Conservation (phyloP, 2,113 vertebrate species). For the Colinus virginianus region DNA sequence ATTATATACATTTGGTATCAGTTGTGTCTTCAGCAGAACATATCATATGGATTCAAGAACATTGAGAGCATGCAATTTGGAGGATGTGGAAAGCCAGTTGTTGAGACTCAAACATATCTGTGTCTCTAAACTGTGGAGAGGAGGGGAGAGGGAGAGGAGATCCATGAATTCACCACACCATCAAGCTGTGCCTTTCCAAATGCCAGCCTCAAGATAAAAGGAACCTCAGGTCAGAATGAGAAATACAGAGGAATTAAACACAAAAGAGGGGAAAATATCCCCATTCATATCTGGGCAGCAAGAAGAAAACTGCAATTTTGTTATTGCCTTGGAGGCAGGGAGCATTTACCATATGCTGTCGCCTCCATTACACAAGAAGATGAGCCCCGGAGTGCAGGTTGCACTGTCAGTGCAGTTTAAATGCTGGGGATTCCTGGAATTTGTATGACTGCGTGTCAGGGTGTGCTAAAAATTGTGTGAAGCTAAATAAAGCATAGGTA, state of each 20-base stretch:
- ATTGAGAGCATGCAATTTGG: not conserved
- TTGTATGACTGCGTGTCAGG: not conserved
- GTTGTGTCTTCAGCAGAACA: not conserved
- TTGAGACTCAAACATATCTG: not conserved
- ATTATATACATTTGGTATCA: not conserved
- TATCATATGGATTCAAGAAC: not conserved
- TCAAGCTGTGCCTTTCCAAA: constrained; percentile 11
- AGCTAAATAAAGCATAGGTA: not conserved
- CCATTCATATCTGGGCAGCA: constrained; percentile 9
- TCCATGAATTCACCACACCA: not conserved
- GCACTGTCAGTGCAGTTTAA: not conserved
- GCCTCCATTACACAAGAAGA: not conserved
- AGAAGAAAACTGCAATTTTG: not conserved
- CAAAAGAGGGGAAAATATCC: not conserved
- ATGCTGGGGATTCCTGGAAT: not conserved
- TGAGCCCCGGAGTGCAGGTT: not conserved
- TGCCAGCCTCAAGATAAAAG: not conserved
- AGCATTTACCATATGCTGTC: constrained; percentile 1
- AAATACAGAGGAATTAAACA: constrained; percentile 12
- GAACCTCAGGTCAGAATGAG: not conserved
- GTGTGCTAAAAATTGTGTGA: not conserved
- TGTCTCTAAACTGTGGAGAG: not conserved
- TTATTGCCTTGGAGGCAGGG: not conserved
- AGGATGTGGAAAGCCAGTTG: not conserved
- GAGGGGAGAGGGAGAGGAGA: not conserved